phyloP scores from a whole-genome alignment of 2,113 vertebrate genomes.

The Aspiorhynchus laticeps region DNA sequence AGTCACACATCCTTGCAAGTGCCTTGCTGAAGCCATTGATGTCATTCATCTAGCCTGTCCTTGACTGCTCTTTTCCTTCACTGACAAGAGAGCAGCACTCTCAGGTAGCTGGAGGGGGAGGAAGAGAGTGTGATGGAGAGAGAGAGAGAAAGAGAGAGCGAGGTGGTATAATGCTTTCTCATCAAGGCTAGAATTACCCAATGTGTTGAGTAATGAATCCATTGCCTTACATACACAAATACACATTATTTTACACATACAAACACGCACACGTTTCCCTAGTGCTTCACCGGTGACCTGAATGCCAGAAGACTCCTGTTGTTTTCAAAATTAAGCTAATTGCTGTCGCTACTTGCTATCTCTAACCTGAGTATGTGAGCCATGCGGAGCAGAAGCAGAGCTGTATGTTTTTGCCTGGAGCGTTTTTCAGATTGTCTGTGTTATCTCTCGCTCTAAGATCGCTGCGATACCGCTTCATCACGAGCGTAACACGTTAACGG shows the following conservation, averaged over 20 bases:
- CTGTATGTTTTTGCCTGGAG: conserved; percentile 3
- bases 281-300: background rate
- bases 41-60: conserved; percentile 78
- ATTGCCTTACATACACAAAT: conserved; percentile 1
- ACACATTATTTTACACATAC: conserved; percentile 40
- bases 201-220: conserved; percentile 46
- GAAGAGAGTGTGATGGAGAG: conserved; percentile 55
- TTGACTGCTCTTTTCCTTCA: conserved; percentile 66
- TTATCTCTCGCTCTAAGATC: background rate
- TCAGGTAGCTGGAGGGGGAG: conserved; percentile 51
- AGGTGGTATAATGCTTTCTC: conserved; percentile 50
- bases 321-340: background rate
- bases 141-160: conserved; percentile 18
- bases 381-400: background rate
- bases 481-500: background rate
- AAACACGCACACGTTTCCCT: background rate
- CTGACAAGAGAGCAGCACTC: conserved; percentile 71
- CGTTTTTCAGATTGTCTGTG: background rate
- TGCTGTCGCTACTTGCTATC: background rate
- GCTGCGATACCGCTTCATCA: background rate
- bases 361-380: background rate
- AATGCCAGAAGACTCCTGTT: conserved; percentile 2
- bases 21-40: conserved; percentile 73
- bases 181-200: conserved; percentile 51
- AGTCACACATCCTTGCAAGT: conserved; percentile 77